Evolutionary conservation across 2,888 invertebrate genomes (phyloP).

Genomic region (Drosophila ustulata): DNA sequence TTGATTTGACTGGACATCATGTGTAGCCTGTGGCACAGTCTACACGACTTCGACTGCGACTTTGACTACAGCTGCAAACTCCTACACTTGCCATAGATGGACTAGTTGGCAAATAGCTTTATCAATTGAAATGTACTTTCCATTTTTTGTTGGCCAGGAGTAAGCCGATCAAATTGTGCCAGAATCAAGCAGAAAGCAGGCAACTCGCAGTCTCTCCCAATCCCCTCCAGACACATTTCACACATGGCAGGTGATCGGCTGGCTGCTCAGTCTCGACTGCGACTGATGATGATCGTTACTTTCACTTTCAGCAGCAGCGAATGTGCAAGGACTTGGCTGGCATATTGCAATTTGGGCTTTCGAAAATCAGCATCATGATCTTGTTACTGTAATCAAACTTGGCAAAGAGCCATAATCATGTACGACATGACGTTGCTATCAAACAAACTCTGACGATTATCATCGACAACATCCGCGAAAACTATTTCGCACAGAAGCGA

Average conservation of each 20-base stretch:
- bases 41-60: slow-evolving; percentile 1
- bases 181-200: slow-evolving; percentile 33
- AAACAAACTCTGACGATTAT: slow-evolving; percentile 25
- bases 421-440: slow-evolving; percentile 56
- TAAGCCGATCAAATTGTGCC: slow-evolving; percentile 24
- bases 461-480: slow-evolving; percentile 32
- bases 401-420: slow-evolving; percentile 67
- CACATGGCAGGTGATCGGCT: slow-evolving; percentile 55
- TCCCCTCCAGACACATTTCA: slow-evolving; percentile 61
- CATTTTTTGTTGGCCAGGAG: slow-evolving; percentile 37
- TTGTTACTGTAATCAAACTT: slow-evolving; percentile 73
- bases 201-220: slow-evolving; percentile 19
- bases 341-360: slow-evolving; percentile 65
- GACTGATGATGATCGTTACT: slow-evolving; percentile 51
- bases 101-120: slow-evolving; percentile 57
- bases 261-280: slow-evolving; percentile 13
- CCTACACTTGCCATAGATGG: slow-evolving; percentile 1
- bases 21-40: slow-evolving; percentile 43
- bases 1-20: slow-evolving; percentile 49
- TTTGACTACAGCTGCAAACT: slow-evolving; percentile 1
- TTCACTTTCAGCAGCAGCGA: slow-evolving; percentile 51
- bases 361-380: slow-evolving; percentile 76
- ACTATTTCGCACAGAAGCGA: slow-evolving; percentile 32
- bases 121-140: slow-evolving; percentile 57
- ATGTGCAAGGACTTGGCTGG: slow-evolving; percentile 57